These are phyloP conservation scores for Luperina testacea DNA, from an alignment of 2,888 invertebrate species.

Conservation along the genomic window DNA sequence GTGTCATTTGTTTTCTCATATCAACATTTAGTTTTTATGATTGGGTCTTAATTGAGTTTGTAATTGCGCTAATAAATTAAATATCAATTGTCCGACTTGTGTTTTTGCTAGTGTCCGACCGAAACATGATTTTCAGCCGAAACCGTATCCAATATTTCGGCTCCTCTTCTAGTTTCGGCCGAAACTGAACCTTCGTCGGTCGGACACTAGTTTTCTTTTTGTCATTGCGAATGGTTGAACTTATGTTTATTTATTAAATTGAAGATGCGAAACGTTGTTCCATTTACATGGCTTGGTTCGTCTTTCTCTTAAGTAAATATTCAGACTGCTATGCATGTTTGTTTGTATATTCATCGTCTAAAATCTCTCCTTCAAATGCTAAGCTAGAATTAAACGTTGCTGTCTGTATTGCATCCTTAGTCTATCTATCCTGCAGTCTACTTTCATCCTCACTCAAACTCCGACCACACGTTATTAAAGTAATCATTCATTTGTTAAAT, in stretches of 20 bases:
- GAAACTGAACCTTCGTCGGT: background rate
- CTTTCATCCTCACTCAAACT: slow-evolving; percentile 49
- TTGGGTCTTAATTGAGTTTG: slow-evolving; percentile 44
- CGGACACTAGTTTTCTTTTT: slow-evolving; percentile 24
- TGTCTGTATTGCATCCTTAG: slow-evolving; percentile 30
- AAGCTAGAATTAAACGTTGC: slow-evolving; percentile 27
- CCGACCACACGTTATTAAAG: slow-evolving; percentile 52
- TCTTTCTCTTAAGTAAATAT: slow-evolving; percentile 22
- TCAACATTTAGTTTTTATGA: slow-evolving; percentile 40
- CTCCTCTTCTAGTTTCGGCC: background rate
- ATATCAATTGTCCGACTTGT: slow-evolving; percentile 21
- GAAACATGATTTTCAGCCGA: too few relatives aligned
- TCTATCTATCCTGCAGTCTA: slow-evolving; percentile 30
- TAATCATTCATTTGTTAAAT: slow-evolving; percentile 63
- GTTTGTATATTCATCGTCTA: slow-evolving; percentile 27
- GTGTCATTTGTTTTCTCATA: slow-evolving; percentile 46
- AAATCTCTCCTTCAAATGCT: slow-evolving; percentile 14
- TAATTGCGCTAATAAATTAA: slow-evolving; percentile 54
- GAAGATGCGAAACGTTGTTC: slow-evolving; percentile 9
- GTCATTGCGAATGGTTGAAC: slow-evolving; percentile 6
- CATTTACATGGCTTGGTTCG: slow-evolving; percentile 12
- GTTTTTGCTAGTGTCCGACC: slow-evolving; percentile 23
- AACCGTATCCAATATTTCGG: background rate
- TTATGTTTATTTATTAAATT: slow-evolving; percentile 7
- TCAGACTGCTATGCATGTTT: background rate